Conservation (phyloP, 2,888 invertebrate genomes). For the Dromius quadrimaculatus region DNA sequence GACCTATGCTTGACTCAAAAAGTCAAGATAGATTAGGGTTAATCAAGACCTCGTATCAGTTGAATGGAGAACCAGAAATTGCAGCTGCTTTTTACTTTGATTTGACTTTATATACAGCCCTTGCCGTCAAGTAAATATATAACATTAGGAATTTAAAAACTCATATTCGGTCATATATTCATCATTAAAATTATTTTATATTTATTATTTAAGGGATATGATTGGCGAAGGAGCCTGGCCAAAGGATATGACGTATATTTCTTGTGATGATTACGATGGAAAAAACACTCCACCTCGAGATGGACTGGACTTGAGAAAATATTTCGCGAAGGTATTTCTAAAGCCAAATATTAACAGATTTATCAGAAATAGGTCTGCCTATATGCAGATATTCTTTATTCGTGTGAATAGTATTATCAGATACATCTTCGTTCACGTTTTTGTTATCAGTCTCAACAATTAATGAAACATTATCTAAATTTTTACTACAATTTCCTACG, state of each 20-base stretch:
- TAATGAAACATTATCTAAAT: no score
- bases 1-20: conserved; percentile 77
- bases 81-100: conserved; percentile 91
- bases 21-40: conserved; percentile 79
- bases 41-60: conserved; percentile 78
- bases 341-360: no score
- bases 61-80: conserved; percentile 80
- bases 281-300: conserved; percentile 79
- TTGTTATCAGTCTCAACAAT: no score
- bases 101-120: conserved; percentile 78
- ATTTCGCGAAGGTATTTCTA: conserved; percentile 75
- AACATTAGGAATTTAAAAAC: no score
- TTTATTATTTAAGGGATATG: conserved; percentile 76
- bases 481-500: no score
- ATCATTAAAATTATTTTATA: neutral
- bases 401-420: no score
- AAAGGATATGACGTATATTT: conserved; percentile 78
- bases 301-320: conserved; percentile 77
- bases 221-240: conserved; percentile 81
- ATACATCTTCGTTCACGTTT: no score
- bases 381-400: no score
- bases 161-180: no score
- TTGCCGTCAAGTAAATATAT: conserved; percentile 77
- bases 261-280: conserved; percentile 84
- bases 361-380: no score